Evolutionary conservation across 2,888 invertebrate genomes (phyloP), one percentile per base, ranked within the genome.

Genomic region (Rhingia rostrata): DNA sequence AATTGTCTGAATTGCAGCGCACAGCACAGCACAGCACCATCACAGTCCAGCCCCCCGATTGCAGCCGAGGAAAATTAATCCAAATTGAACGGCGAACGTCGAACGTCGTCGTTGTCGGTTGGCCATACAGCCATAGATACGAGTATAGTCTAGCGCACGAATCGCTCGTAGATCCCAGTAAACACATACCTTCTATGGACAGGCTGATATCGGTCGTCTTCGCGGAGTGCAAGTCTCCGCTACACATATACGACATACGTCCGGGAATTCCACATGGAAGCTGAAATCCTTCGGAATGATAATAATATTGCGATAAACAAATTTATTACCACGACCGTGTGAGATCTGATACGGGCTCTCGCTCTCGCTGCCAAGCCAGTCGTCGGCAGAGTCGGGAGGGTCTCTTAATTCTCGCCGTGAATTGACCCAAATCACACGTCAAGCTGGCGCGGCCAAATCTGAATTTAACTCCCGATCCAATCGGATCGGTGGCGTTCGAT

Each of bases 281-380:
- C 80, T 84, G 61, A 84, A 84, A 84, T 84, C 84, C 80, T 80
- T 80, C 84, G 84, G 84, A 80, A 80, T 84, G 84, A 84, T 84
- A 84, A 80, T 80, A 84, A 80, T 80, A 84, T 84, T 80, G 74
- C 79, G 84, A 84, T 84, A 84, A 84, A 84, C 84, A 84, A 84
- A 84, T 84, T 84, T 84, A 84, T 84, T 84, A 75, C 80, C 63
- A 66, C 79, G 79, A 70, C 84, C 79, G 84, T 74, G 84, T 84
- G 84, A 84, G 84, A 84, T 84, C 84, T 66, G 80, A 80, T 84
- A 79, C 66, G 43, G 60, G 41, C 30, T 22, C 22, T 22, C 22
- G 22, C 22, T 22, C 22, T 39, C n/a, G 32, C 49, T 49, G 22
- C 22, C 22, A 22, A 22, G 22, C 41, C 56, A 63, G n/a, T n/a